Evolutionary conservation across 2,113 vertebrate species (phyloP), one percentile per base, ranked within the genome.

Genomic region (Engystomops pustulosus): DNA sequence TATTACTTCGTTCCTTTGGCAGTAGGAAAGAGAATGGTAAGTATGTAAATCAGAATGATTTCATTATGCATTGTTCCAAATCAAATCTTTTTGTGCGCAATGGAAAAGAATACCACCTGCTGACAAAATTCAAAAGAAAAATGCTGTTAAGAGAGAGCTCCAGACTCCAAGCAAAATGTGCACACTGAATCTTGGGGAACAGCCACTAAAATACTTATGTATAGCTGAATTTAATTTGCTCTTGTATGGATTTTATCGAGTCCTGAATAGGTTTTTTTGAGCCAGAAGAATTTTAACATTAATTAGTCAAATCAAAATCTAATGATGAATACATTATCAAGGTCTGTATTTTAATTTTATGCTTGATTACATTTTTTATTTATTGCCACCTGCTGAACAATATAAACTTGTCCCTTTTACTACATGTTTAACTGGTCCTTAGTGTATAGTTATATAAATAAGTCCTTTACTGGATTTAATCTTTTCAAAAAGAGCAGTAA

Each of bases 361-460:
- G 81, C 71, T 84, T 68, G 81, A 84, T 84, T 84, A 84, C 81
- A 12, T 77, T 67, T 65, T 84, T 84, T 71, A 84, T 84, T 60
- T 84, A 77, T 83, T 77, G 51, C 72, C 77, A 36, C 81, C 51
- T 76, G 25, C 81, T 76, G 55, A 76, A 76, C 34, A 76, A 67
- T 76, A 67, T 3, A 76, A 69, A 41, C 51, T 41, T 83, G 81
- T 65, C 55, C 8, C 12, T 76, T 76, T 76, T 70, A 38, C 44
- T 68, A 45, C 53, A 62, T 60, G 60, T 44, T 58, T 41, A 67
- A 76, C 36, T 65, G 11, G 15, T 75, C 18, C 36, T 76, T 62
- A 32, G 77, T 76, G 51, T 30, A 53, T 65, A 68, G 55, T 30
- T 67, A 7, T 83, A 60, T 75, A 6, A 55, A 72, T 72, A n/a